A percentile compares a stretch with the other conserved stretches of the same genome.
Conservation (phyloP, 2,113 vertebrate species). For the rabbit (Oryctolagus cuniculus) region DNA sequence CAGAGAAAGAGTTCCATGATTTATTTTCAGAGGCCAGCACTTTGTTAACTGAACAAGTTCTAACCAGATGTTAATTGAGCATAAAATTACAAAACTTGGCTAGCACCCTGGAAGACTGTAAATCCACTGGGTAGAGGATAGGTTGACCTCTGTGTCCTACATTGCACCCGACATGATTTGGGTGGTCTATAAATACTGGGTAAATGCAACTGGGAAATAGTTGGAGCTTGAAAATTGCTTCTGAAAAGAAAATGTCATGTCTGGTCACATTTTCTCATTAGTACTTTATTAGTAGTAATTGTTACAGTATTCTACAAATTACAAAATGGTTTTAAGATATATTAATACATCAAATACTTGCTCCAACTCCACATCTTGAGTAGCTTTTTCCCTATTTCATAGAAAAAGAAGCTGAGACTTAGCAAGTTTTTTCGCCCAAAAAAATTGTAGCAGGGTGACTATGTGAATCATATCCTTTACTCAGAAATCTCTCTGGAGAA, state of each 20-base stretch:
- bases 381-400: constrained; percentile 4
- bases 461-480: background rate
- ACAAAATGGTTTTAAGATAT: background rate
- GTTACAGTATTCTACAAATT: background rate
- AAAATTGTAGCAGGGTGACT: background rate
- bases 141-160: constrained; percentile 74
- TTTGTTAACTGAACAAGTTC: constrained; percentile 80
- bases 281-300: constrained; percentile 13
- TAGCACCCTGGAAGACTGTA: constrained; percentile 68
- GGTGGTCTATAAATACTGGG: constrained; percentile 48
- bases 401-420: background rate
- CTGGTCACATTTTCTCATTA: constrained; percentile 6
- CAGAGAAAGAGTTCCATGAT: constrained; percentile 68
- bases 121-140: constrained; percentile 71
- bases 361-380: background rate
- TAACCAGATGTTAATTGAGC: constrained; percentile 85
- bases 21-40: constrained; percentile 80
- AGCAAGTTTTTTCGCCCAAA: background rate
- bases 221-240: constrained; percentile 58
- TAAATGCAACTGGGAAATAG: constrained; percentile 59
- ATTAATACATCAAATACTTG: background rate
- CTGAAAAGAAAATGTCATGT: constrained; percentile 30
- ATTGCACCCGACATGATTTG: constrained; percentile 47
- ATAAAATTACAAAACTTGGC: constrained; percentile 84
- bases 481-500: constrained; percentile 2